Evolutionary conservation across 2,888 invertebrate genomes (phyloP).

Genomic region (Molorchus minor): DNA sequence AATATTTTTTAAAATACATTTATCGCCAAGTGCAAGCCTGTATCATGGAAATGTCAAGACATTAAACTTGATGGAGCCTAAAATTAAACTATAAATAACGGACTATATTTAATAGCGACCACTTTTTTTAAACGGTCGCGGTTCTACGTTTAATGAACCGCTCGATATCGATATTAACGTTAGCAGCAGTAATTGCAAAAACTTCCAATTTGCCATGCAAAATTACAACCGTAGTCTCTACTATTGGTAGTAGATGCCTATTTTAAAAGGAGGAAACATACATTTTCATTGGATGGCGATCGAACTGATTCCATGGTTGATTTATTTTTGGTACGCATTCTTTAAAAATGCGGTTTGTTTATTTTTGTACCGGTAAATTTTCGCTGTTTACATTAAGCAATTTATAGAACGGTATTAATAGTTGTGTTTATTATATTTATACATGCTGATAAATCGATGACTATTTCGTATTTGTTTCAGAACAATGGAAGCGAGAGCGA

Average conservation of each 20-base stretch:
- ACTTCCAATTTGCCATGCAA: not conserved
- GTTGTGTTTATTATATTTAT: no score
- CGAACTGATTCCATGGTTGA: slow-evolving; percentile 16
- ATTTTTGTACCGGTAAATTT: slow-evolving; percentile 14
- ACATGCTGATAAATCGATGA: not conserved
- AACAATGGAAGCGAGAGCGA: no score
- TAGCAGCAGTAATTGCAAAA: not conserved
- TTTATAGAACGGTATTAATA: not conserved
- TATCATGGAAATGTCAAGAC: not conserved
- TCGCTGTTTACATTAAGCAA: slow-evolving; percentile 11
- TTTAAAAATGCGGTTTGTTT: slow-evolving; percentile 24
- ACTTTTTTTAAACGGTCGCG: no score
- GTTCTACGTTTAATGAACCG: not conserved
- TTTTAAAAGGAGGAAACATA: not conserved
- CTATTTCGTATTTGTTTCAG: not conserved
- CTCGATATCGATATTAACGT: not conserved
- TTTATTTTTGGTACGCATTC: slow-evolving; percentile 15
- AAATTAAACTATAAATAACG: no score
- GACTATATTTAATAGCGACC: no score
- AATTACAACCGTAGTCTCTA: slow-evolving; percentile 1
- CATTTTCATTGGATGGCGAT: slow-evolving; percentile 9
- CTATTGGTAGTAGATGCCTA: no score
- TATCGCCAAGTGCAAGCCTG: no score
- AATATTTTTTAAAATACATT: no score
- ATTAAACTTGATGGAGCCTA: no score